Evolutionary conservation across 2,113 vertebrate genomes (phyloP), one percentile per base, ranked within the genome.

Genomic region (Psephotus haematonotus): DNA sequence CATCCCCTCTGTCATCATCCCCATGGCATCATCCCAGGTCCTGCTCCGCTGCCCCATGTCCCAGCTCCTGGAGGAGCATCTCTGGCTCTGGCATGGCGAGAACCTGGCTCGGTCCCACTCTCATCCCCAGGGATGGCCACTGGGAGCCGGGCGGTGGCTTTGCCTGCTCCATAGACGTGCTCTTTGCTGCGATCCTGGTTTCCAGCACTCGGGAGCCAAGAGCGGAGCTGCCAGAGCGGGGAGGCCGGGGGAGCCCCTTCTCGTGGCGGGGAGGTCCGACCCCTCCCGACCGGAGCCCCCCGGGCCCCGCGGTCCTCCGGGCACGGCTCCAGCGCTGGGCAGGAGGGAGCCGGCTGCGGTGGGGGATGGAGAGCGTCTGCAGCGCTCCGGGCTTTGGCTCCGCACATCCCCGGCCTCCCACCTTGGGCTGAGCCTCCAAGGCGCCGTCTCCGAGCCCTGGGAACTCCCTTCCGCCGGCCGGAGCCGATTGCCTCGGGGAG

Each of bases 351-450:
- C 76, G 94, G 88, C 92, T 93, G 94, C 43, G 37, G 59, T 72
- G 92, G 92, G 96, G 94, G 95, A 93, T 94, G 96, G 95, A 96
- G 89, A 88, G 9, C 1, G 93, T 41, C 92, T 92, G 95, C 91
- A 85, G 89, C 20, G 50, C 59, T 64, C 44, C 27, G 88, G 88
- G 91, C 93, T 87, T 87, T 93, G 92, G 93, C 95, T 95, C 82
- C 10, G 60, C 88, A 89, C 83, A 95, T 90, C 94, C 76, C 60
- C 14, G 52, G 82, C 94, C 89, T 96, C 89, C 94, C 95, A 96
- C 90, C 95, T 95, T 93, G 90, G 93, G 84, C 88, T 97, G 95
- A 97, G 95, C 87, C 95, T 80, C 82, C 92, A 49, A 96, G 96
- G 93, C 81, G 87, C 93, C 82, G 82, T 67, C 84, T 88, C 87